Evolutionary conservation across 2,113 vertebrate genomes (phyloP).

Genomic region (Gobius niger): DNA sequence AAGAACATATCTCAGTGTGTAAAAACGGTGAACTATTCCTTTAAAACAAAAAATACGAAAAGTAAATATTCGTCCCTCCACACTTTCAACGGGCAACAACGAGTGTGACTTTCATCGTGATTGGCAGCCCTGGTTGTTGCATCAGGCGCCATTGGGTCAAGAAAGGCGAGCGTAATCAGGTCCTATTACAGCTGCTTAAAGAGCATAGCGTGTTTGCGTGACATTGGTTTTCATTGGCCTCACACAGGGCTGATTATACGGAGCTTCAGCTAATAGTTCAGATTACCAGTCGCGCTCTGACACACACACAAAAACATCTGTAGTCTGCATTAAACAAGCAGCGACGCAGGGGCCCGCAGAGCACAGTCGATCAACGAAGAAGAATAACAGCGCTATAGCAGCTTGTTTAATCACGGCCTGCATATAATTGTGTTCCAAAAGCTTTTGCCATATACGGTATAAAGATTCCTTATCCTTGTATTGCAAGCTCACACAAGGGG

Average conservation of each 20-base stretch:
- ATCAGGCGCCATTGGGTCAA: constrained; percentile 10
- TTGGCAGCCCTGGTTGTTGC: not conserved
- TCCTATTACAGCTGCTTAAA: constrained; percentile 29
- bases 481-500: too few species aligned
- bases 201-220: constrained; percentile 6
- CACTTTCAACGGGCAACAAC: not conserved
- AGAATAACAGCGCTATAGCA: not conserved
- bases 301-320: not conserved
- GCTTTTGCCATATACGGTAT: too few species aligned
- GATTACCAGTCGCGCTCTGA: constrained; percentile 8
- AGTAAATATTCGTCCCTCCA: too few species aligned
- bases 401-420: too few species aligned
- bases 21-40: too few species aligned
- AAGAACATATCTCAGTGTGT: too few species aligned
- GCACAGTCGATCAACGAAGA: not conserved
- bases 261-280: constrained; percentile 18
- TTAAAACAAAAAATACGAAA: too few species aligned
- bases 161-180: constrained; percentile 8
- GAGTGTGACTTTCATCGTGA: not conserved
- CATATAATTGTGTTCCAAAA: not conserved
- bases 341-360: not conserved
- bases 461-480: too few species aligned
- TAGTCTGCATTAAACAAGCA: not conserved
- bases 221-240: constrained; percentile 24
- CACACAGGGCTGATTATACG: constrained; percentile 24